Conservation (phyloP, 2,888 invertebrate genomes). For the Merodon equestris region DNA sequence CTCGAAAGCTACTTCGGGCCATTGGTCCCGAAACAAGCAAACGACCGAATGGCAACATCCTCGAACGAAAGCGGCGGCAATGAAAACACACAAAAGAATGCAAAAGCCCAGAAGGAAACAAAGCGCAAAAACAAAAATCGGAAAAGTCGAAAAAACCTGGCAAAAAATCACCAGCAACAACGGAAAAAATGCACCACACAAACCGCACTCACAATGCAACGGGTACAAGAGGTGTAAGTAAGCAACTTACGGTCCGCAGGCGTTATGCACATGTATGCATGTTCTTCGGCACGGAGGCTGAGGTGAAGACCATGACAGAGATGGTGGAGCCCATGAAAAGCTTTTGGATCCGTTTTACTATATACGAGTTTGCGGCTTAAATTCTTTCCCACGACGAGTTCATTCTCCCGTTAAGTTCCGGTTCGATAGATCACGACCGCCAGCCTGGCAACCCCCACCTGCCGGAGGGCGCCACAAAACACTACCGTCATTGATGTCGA, state of each 20-base stretch:
- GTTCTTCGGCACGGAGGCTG: background rate
- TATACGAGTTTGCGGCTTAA: slow-evolving; percentile 44
- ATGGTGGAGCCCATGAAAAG: too few species aligned
- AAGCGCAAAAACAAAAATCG: background rate
- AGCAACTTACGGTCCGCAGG: slow-evolving; percentile 33
- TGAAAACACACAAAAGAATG: slow-evolving; percentile 1
- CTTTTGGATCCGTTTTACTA: slow-evolving; percentile 10
- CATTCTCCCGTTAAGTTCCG: slow-evolving; percentile 57
- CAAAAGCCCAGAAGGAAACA: background rate
- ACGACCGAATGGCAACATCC: too few species aligned
- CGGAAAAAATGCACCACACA: slow-evolving; percentile 34
- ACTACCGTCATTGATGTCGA: too few species aligned
- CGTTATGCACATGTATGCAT: too few species aligned
- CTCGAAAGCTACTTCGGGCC: slow-evolving; percentile 10
- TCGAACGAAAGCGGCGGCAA: too few species aligned
- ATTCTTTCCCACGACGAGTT: slow-evolving; percentile 31
- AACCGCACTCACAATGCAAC: slow-evolving; percentile 30
- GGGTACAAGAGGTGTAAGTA: slow-evolving; percentile 48
- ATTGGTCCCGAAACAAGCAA: background rate
- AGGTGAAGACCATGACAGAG: background rate
- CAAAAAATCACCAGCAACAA: slow-evolving; percentile 32
- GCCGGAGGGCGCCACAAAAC: slow-evolving; percentile 23
- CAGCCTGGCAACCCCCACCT: too few species aligned
- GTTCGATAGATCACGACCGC: slow-evolving; percentile 44
- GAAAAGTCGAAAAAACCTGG: too few species aligned